phyloP scores from a whole-genome alignment of 2,113 vertebrate genomes.

The Platichthys flesus region DNA sequence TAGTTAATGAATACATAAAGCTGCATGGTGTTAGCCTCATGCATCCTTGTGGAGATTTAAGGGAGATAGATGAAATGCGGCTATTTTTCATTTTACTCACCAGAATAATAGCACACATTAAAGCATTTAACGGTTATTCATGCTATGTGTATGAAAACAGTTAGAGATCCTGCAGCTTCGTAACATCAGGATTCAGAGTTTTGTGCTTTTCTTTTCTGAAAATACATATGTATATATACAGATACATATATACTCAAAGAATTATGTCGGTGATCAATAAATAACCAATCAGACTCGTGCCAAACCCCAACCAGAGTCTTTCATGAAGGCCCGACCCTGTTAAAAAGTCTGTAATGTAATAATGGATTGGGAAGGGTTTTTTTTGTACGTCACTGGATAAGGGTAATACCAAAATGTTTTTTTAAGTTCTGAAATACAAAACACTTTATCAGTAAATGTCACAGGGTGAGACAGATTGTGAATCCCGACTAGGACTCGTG shows the following conservation, averaged over 20 bases:
- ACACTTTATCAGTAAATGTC: slow-evolving; percentile 10
- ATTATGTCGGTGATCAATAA: slow-evolving; percentile 5
- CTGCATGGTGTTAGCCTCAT: background rate
- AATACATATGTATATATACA: background rate
- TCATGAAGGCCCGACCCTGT: background rate
- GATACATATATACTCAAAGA: slow-evolving; percentile 2
- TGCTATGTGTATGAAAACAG: background rate
- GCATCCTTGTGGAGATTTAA: background rate
- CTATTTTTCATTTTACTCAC: too few species aligned
- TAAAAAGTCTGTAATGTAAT: background rate
- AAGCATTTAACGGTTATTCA: too few species aligned
- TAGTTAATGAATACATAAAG: background rate
- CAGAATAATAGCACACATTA: too few species aligned
- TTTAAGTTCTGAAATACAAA: slow-evolving; percentile 1
- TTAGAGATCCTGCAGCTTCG: background rate
- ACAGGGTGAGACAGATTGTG: background rate
- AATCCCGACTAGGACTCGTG: slow-evolving; percentile 16
- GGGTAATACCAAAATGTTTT: slow-evolving; percentile 16
- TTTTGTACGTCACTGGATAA: background rate
- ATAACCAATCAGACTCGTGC: slow-evolving; percentile 4
- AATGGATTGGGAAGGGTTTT: slow-evolving; percentile 2
- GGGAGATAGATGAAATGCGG: background rate
- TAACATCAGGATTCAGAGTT: background rate
- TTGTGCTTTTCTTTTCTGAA: background rate
- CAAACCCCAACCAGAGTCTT: background rate